These are phyloP conservation scores for Psylliodes chrysocephalus DNA, from an alignment of 2,888 invertebrate genomes.

Conservation along the genomic window DNA sequence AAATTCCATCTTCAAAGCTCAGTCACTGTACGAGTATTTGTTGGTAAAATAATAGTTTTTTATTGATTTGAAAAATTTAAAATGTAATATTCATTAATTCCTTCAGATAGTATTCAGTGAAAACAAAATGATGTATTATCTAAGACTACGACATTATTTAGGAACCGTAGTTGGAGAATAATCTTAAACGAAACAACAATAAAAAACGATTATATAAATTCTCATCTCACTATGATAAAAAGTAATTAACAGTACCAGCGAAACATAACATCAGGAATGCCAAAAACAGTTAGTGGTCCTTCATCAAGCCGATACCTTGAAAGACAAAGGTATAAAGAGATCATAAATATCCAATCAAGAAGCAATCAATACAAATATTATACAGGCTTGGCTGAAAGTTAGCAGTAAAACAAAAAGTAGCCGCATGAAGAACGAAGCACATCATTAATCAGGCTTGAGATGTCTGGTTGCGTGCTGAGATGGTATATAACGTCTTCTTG, in stretches of 20 bases:
- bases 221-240: constrained; percentile 4
- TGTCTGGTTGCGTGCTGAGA: constrained; percentile 51
- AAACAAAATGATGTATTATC: no score
- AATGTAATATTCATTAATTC: no score
- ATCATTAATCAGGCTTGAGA: constrained; percentile 53
- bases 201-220: not conserved
- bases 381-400: constrained; percentile 41
- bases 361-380: constrained; percentile 43
- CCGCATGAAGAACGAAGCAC: constrained; percentile 48
- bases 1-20: no score
- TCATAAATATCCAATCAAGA: constrained; percentile 46
- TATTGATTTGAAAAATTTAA: no score
- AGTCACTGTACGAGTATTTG: no score
- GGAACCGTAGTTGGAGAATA: no score
- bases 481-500: constrained; percentile 34
- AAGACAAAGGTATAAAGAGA: constrained; percentile 36
- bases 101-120: no score
- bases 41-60: no score
- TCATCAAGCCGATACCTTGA: constrained; percentile 26
- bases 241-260: constrained; percentile 14
- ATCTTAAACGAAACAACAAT: not conserved
- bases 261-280: constrained; percentile 15
- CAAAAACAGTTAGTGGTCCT: constrained; percentile 27
- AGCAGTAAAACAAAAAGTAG: constrained; percentile 51
- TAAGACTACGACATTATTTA: no score